Conservation (phyloP, 2,888 invertebrate genomes). For the Drosophila lacicola region DNA sequence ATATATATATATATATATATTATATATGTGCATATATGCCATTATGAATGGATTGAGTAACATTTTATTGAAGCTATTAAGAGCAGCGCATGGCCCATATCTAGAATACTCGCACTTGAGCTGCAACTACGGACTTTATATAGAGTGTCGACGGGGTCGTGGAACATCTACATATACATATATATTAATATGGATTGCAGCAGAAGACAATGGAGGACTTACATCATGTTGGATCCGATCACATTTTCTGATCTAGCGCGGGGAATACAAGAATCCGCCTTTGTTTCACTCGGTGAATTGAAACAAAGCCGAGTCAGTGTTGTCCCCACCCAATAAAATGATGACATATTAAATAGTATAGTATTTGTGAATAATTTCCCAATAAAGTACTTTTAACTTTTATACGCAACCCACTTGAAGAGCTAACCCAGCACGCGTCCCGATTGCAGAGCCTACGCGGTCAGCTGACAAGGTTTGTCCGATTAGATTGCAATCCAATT, state of each 20-base stretch:
- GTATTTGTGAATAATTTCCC: background rate
- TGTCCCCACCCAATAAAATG: too few species aligned
- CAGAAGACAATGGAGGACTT: background rate
- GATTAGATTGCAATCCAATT: slow-evolving; percentile 37
- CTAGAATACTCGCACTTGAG: slow-evolving; percentile 2
- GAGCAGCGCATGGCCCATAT: slow-evolving; percentile 36
- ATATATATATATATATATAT: background rate
- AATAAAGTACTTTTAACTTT: slow-evolving; percentile 5
- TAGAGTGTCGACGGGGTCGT: slow-evolving; percentile 11
- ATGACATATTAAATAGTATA: background rate
- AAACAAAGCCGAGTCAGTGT: background rate
- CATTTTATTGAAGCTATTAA: slow-evolving; percentile 49
- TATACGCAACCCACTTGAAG: slow-evolving; percentile 12
- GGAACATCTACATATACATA: background rate
- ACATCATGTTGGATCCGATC: slow-evolving; percentile 1
- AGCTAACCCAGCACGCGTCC: slow-evolving; percentile 8
- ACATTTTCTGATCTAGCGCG: background rate
- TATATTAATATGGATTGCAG: slow-evolving; percentile 8
- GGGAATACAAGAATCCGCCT: slow-evolving; percentile 1
- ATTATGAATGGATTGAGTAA: slow-evolving; percentile 60
- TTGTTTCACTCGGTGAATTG: background rate
- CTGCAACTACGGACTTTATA: slow-evolving; percentile 6
- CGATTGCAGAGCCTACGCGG: slow-evolving; percentile 10
- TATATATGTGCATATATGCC: background rate
- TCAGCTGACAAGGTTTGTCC: slow-evolving; percentile 36